Evolutionary conservation across 1,140 invertebrate species (phyloP), one percentile per base, ranked within the genome.

Genomic region (Brachionus asplanchnoidis): DNA sequence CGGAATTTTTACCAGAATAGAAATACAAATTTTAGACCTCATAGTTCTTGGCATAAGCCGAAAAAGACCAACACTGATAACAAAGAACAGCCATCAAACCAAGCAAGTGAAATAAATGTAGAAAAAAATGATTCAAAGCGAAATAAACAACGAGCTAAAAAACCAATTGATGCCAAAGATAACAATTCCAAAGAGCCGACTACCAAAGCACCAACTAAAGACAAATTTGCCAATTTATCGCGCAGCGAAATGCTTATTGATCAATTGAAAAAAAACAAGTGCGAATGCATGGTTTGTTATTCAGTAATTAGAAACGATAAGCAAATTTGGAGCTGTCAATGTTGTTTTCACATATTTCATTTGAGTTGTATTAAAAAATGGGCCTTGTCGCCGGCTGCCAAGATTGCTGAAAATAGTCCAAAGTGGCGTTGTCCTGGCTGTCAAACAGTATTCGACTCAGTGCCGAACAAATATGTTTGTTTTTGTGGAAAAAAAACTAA

Each of bases 301-400:
- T 36, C 42, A 46, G 89, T 91, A 56, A 93, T 98, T 36, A 92
- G 93, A 85, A 92, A 94, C 84, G 91, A 91, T 40, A 93, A 96
- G 86, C 90, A 93, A 9, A 93, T 95, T 36, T 99, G 97, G 97
- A 94, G 93, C 14, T 99, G 97, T 89, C 87, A 90, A 46, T 94
- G 94, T 86, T 98, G 97, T 87, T 97, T 93, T 89, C 94, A 97
- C 88, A 94, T 97, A 40, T 86, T 96, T 80, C 97, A 97, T 91
- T 90, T 98, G 2, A 92, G 92, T 82, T 98, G 97, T 88, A 93
- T 95, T 50, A 93, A 93, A n/a, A 95, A 95, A 87, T 98, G 97
- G 97, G 95, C 95, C 0, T 92, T 92, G 73, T 94, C 93, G 46
- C 95, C 94, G 23, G 92, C 93, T 88, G 92, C 92, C 36, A 92